These are phyloP conservation scores for Penaeus chinensis DNA, from an alignment of 1,140 invertebrate genomes.

Conservation along the genomic window DNA sequence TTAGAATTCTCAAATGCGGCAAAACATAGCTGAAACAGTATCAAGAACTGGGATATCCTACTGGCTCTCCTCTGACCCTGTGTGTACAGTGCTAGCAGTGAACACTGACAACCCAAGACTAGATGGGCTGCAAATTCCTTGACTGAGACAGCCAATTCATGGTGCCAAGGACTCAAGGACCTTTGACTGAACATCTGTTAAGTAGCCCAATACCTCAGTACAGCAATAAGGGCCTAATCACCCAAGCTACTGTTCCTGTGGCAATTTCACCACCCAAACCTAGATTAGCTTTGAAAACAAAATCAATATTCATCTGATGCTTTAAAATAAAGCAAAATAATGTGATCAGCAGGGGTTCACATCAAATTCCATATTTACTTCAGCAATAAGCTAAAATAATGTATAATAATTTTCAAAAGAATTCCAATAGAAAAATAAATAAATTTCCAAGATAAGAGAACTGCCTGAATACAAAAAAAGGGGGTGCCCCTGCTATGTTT, in stretches of 20 bases:
- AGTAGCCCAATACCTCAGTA: slow-evolving; percentile 26
- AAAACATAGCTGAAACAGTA: no score
- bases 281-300: neutral
- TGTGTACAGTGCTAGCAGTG: slow-evolving; percentile 8
- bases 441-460: no score
- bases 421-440: slow-evolving; percentile 38
- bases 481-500: slow-evolving; percentile 19
- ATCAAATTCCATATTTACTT: slow-evolving; percentile 15
- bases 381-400: slow-evolving; percentile 40
- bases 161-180: slow-evolving; percentile 11
- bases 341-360: slow-evolving; percentile 15
- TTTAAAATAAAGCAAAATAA: slow-evolving; percentile 30
- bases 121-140: slow-evolving; percentile 25
- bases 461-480: neutral
- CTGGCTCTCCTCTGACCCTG: no score
- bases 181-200: slow-evolving; percentile 40
- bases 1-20: no score
- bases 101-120: slow-evolving; percentile 17
- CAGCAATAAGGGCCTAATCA: slow-evolving; percentile 24
- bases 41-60: no score
- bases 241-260: slow-evolving; percentile 23
- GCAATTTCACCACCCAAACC: slow-evolving; percentile 14
- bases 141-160: slow-evolving; percentile 23
- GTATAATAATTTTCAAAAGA: slow-evolving; percentile 17
- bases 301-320: slow-evolving; percentile 21